These are phyloP conservation scores for Ectemnius continuus DNA, from an alignment of 2,888 invertebrate species.

Conservation along the genomic window DNA sequence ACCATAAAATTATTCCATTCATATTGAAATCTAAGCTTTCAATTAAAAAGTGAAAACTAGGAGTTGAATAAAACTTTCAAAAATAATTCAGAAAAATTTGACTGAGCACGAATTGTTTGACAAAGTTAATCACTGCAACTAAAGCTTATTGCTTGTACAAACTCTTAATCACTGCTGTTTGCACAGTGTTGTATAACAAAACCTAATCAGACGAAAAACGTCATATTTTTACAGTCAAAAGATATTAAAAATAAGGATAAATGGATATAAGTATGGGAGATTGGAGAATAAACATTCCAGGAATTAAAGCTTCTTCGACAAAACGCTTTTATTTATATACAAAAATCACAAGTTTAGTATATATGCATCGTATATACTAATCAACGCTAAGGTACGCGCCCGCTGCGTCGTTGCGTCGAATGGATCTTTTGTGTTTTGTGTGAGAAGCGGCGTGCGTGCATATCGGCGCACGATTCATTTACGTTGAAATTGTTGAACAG, in stretches of 20 bases:
- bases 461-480: conserved; percentile 49
- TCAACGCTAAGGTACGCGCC: conserved; percentile 55
- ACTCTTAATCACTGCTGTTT: neutral
- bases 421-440: conserved; percentile 48
- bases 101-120: no score
- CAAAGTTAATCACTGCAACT: no score
- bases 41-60: no score
- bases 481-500: conserved; percentile 52
- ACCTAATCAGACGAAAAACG: neutral
- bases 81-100: no score
- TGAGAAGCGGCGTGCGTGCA: conserved; percentile 55
- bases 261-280: neutral
- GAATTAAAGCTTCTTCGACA: conserved; percentile 46
- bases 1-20: no score
- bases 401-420: conserved; percentile 45
- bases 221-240: neutral
- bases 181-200: neutral
- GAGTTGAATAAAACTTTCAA: no score
- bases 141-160: neutral
- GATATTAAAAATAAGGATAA: neutral
- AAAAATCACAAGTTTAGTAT: conserved; percentile 69
- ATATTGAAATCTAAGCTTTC: no score
- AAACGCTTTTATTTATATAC: conserved; percentile 70
- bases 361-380: conserved; percentile 58
- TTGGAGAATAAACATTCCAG: neutral